A percentile compares a stretch with the other conserved stretches of the same genome.
Conservation (phyloP, 1,140 invertebrate genomes). For the Myzus persicae region DNA sequence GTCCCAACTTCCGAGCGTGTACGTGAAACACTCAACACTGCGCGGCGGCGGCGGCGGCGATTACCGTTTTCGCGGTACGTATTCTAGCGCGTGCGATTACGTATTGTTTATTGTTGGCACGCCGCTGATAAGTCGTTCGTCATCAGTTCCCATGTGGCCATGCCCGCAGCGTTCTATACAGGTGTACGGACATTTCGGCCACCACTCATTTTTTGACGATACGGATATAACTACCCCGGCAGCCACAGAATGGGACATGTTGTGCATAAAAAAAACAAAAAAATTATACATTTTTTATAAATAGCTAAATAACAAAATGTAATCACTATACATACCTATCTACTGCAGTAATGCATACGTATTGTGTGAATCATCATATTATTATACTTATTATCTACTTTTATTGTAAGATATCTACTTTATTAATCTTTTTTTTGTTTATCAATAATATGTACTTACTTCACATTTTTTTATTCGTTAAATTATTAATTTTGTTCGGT, state of each 20-base stretch:
- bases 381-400: too few species aligned
- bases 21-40: constrained; percentile 11
- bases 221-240: too few species aligned
- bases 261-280: not conserved
- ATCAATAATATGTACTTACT: too few species aligned
- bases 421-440: too few species aligned
- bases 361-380: too few species aligned
- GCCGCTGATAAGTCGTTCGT: not conserved
- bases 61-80: not conserved
- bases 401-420: too few species aligned
- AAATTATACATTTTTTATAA: not conserved
- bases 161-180: not conserved
- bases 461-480: too few species aligned
- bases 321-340: too few species aligned
- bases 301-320: not conserved
- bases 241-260: too few species aligned
- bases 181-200: not conserved
- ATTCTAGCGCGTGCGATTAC: not conserved
- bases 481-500: too few species aligned
- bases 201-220: not conserved
- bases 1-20: not conserved
- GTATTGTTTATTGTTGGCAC: not conserved
- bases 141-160: not conserved
- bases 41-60: not conserved
- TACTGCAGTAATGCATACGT: too few species aligned